Conservation (phyloP, 2,113 vertebrate species). For the Chionomys nivalis region DNA sequence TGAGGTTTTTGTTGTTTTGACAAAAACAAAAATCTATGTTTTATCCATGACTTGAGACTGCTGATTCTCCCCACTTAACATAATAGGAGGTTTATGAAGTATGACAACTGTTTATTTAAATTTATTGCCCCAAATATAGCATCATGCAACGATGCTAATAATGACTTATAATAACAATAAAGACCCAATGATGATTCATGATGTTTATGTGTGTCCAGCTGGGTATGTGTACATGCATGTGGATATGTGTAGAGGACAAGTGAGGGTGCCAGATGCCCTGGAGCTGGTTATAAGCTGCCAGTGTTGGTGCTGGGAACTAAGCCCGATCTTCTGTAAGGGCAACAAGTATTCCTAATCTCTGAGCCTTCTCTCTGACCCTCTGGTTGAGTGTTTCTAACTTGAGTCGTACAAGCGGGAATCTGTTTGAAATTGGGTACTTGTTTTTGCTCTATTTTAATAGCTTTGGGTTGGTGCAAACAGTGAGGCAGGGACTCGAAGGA, state of each 20-base stretch:
- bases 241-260: neutral
- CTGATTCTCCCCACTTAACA: slow-evolving; percentile 4
- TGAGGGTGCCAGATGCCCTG: neutral
- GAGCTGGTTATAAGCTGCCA: neutral
- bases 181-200: neutral
- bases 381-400: neutral
- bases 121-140: neutral
- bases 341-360: neutral
- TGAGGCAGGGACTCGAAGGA: neutral
- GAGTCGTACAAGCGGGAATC: neutral
- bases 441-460: neutral
- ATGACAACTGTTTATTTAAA: neutral
- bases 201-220: neutral
- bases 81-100: neutral
- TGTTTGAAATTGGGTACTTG: neutral
- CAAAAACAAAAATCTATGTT: neutral
- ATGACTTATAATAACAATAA: neutral
- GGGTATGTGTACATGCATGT: neutral
- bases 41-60: neutral
- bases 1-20: neutral
- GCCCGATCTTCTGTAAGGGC: neutral
- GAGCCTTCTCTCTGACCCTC: neutral
- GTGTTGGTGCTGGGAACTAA: neutral
- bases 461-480: neutral
- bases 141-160: neutral